A percentile compares a stretch with the other conserved stretches of the same genome.
These are phyloP conservation scores for Ceratothoa steindachneri DNA, from an alignment of 2,888 invertebrate species.

Conservation along the genomic window DNA sequence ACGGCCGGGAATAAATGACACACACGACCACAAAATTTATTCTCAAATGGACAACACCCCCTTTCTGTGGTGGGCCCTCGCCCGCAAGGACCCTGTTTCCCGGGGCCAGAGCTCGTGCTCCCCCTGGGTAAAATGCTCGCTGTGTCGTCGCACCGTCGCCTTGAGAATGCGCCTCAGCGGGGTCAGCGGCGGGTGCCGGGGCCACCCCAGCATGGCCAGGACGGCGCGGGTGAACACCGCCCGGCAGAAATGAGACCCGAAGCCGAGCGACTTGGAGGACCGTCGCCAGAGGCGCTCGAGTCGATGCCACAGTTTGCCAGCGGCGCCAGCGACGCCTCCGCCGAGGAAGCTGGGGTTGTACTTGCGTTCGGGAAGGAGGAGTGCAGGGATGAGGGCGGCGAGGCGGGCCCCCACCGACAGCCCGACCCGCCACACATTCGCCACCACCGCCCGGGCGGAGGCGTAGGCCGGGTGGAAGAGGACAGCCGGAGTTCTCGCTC, in stretches of 20 bases:
- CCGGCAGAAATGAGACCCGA: not conserved
- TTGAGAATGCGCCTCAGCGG: not conserved
- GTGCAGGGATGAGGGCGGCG: not conserved
- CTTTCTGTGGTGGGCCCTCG: too few species aligned
- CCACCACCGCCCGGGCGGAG: not conserved
- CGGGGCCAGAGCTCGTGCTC: too few species aligned
- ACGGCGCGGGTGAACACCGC: not conserved
- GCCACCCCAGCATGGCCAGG: not conserved
- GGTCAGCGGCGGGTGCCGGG: not conserved
- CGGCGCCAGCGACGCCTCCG: not conserved
- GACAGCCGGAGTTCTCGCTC: not conserved
- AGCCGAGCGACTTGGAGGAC: not conserved
- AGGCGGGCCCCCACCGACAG: conserved; percentile 14
- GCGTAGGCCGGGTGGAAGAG: conserved; percentile 8
- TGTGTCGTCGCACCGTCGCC: too few species aligned
- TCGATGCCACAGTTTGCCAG: not conserved
- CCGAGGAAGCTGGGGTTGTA: not conserved
- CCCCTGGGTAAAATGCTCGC: too few species aligned
- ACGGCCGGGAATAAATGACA: too few species aligned
- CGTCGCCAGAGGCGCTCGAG: not conserved
- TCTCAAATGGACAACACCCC: too few species aligned
- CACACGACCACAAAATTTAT: too few species aligned
- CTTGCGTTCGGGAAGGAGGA: not conserved
- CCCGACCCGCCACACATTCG: conserved; percentile 20
- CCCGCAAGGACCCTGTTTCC: too few species aligned